These are phyloP conservation scores for Phoeniculus purpureus DNA, from an alignment of 2,797 vertebrate species.

Conservation along the genomic window DNA sequence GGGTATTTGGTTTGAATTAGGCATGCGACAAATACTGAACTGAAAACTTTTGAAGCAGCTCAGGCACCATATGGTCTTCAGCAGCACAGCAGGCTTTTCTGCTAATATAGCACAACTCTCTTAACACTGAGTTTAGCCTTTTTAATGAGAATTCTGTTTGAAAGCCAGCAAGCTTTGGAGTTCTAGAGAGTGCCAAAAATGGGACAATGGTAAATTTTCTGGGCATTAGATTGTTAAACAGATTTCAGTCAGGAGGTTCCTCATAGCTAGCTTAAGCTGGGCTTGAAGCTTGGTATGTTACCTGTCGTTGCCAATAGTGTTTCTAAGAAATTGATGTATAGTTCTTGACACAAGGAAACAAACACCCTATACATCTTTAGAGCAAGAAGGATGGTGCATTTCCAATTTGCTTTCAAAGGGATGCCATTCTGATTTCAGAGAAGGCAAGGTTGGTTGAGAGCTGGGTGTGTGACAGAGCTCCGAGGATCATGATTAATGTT, in stretches of 20 bases:
- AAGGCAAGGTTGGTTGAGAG: neutral
- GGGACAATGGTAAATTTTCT: neutral
- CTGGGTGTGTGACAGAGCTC: too few species aligned
- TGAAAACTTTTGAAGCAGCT: neutral
- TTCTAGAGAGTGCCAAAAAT: neutral
- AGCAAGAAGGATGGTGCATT: neutral
- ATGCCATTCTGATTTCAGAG: neutral
- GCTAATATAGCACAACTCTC: neutral
- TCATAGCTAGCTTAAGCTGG: neutral
- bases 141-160: neutral
- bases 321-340: neutral
- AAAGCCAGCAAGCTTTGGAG: neutral
- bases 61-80: constrained; percentile 22
- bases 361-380: neutral
- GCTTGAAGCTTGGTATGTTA: neutral
- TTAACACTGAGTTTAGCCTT: neutral
- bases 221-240: neutral
- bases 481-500: too few species aligned
- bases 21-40: neutral
- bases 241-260: neutral
- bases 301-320: neutral
- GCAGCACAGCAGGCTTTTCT: constrained; percentile 11
- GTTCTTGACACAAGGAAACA: neutral
- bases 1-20: constrained; percentile 44
- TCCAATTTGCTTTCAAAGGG: neutral